Conservation (phyloP, 2,797 vertebrate genomes). For the Saxicola maurus region DNA sequence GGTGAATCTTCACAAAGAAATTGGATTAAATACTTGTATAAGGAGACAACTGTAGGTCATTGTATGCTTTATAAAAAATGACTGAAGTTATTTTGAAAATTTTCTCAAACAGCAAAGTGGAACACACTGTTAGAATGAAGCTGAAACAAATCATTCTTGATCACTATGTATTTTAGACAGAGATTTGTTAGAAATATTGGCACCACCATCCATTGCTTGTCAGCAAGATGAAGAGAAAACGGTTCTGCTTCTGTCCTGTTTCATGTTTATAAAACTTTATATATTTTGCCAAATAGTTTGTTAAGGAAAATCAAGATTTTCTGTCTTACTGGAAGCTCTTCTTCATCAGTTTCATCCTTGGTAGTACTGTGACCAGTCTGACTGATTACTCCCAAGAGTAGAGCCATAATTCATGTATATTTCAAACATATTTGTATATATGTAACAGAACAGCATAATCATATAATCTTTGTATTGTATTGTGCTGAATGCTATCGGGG, state of each 20-base stretch:
- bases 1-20: not conserved
- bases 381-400: not conserved
- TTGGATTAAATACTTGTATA: not conserved
- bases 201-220: not conserved
- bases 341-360: not conserved
- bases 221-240: not conserved
- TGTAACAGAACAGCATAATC: not conserved
- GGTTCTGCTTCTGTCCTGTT: not conserved
- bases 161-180: not conserved
- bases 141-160: not conserved
- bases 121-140: not conserved
- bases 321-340: not conserved
- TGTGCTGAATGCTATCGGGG: not conserved
- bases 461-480: not conserved
- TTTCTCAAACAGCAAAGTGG: not conserved
- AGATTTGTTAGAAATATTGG: not conserved
- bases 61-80: not conserved
- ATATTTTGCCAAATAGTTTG: not conserved
- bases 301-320: not conserved
- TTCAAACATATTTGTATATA: not conserved
- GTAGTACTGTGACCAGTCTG: not conserved
- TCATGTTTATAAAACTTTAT: not conserved
- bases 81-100: not conserved
- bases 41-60: not conserved
- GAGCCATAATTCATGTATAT: not conserved